Evolutionary conservation across 2,797 vertebrate species (phyloP).

Genomic region (Pantherophis alleghaniensis): DNA sequence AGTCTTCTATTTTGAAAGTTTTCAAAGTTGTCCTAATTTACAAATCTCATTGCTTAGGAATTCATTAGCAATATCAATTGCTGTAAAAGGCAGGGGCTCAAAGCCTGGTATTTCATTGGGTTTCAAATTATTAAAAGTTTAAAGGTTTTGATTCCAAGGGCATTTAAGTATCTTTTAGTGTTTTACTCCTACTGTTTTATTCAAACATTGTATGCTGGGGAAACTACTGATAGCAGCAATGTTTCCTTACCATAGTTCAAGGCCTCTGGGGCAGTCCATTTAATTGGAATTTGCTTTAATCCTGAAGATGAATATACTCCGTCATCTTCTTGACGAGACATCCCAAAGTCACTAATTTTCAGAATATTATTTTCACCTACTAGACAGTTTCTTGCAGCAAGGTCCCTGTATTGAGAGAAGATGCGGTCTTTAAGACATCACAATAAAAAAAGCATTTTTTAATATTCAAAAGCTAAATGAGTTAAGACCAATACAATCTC

Average conservation of each 20-base stretch:
- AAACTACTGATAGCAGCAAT: slow-evolving; percentile 1
- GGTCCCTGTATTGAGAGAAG: slow-evolving; percentile 80
- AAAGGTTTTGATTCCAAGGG: background rate
- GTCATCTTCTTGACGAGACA: slow-evolving; percentile 96
- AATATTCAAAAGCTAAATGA: slow-evolving; percentile 36
- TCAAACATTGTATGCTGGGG: background rate
- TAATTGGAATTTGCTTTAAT: slow-evolving; percentile 97
- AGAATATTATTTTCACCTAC: slow-evolving; percentile 88
- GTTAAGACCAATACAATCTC: slow-evolving; percentile 22
- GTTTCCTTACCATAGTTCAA: slow-evolving; percentile 88
- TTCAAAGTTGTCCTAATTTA: background rate
- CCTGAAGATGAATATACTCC: slow-evolving; percentile 96
- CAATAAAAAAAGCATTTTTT: slow-evolving; percentile 38
- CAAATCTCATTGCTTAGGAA: background rate
- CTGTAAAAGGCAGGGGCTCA: background rate
- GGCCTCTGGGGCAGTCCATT: slow-evolving; percentile 97
- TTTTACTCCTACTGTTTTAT: background rate
- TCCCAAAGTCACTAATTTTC: slow-evolving; percentile 98
- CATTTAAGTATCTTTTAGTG: background rate
- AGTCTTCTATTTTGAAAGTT: background rate
- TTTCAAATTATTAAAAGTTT: background rate
- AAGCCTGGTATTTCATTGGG: background rate
- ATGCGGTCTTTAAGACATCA: slow-evolving; percentile 54
- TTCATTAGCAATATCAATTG: background rate
- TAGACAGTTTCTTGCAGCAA: slow-evolving; percentile 95